Evolutionary conservation across 2,113 vertebrate genomes (phyloP).

Genomic region (Chaetura pelagica): DNA sequence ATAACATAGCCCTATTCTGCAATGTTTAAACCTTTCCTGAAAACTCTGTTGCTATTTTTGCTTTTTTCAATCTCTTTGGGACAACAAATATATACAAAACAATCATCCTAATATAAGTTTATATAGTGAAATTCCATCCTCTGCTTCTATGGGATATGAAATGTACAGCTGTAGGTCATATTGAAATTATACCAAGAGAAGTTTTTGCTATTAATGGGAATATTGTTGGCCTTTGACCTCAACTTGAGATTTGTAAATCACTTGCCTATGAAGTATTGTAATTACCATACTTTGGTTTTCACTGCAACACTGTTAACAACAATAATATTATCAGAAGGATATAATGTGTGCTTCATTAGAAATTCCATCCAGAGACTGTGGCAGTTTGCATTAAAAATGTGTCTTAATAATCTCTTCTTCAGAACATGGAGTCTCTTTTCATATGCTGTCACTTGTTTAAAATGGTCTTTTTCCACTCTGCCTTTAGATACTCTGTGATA

Average conservation of each 20-base stretch:
- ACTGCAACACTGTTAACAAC: background rate
- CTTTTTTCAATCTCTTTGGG: background rate
- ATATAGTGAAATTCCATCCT: background rate
- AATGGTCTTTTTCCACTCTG: background rate
- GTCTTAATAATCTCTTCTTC: constrained; percentile 27
- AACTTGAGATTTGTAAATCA: background rate
- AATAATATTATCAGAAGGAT: background rate
- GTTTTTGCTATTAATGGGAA: background rate
- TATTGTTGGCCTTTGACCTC: background rate
- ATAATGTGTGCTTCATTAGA: constrained; percentile 25
- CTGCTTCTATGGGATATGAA: background rate
- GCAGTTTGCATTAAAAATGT: constrained; percentile 7
- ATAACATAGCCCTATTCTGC: background rate
- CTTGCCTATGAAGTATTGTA: background rate
- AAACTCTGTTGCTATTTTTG: background rate
- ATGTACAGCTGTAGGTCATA: background rate
- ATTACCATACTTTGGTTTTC: background rate
- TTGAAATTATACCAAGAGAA: background rate
- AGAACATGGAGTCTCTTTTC: constrained; percentile 15
- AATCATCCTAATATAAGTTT: background rate
- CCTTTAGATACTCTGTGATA: background rate
- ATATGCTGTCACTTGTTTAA: background rate
- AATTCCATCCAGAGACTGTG: constrained; percentile 8
- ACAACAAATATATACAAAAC: background rate
- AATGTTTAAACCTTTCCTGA: background rate